phyloP scores from a whole-genome alignment of 2,113 vertebrate genomes.

The Gallinago media region DNA sequence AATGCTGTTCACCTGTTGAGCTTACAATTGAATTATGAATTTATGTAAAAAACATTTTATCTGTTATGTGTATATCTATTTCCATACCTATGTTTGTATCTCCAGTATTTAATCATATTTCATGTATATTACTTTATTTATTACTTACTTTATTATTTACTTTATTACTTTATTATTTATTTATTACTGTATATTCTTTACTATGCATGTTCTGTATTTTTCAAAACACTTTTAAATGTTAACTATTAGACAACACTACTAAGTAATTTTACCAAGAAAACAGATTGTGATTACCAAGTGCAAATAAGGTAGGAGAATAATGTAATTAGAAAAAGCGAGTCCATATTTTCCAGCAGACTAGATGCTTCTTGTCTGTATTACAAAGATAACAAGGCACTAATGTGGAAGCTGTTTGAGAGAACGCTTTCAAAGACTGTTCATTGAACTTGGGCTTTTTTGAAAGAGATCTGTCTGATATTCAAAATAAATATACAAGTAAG shows the following conservation, averaged over 20 bases:
- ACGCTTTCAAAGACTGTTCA: background rate
- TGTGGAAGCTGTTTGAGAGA: background rate
- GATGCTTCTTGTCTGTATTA: slow-evolving; percentile 15
- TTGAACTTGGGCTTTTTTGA: slow-evolving; percentile 2
- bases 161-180: too few relatives aligned
- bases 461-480: background rate
- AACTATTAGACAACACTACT: background rate
- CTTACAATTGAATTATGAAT: background rate
- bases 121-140: background rate
- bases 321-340: background rate
- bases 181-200: background rate
- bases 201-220: background rate
- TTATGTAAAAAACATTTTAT: background rate
- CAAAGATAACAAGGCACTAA: slow-evolving; percentile 15
- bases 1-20: background rate
- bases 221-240: background rate
- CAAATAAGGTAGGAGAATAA: background rate
- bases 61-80: background rate
- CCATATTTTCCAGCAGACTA: slow-evolving; percentile 5
- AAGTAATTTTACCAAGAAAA: background rate
- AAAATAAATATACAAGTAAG: background rate
- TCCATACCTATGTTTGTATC: background rate
- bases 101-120: background rate
- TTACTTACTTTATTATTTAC: too few relatives aligned
- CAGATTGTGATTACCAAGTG: background rate